A percentile compares a stretch with the other conserved stretches of the same genome.
Conservation (phyloP, 2,113 vertebrate species). For the rat (Rattus norvegicus) region GRCr8 NC_086025.1:132604501-132605000, state of each 20-base stretch:
- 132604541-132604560: not conserved
- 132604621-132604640: not conserved
- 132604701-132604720: not conserved
- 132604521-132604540: constrained; percentile 88
- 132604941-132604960: not conserved
- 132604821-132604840: not conserved
- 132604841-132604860: not conserved
- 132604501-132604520: constrained; percentile 85
- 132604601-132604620: not conserved
- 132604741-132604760: not conserved
- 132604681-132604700: not conserved
- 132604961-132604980: constrained; percentile 55
- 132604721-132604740: not conserved
- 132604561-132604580: not conserved
- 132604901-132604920: not conserved
- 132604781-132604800: not conserved
- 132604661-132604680: not conserved
- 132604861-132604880: not conserved
- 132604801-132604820: not conserved
- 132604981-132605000: constrained; percentile 71
- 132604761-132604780: not conserved
- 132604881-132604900: not conserved
- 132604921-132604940: not conserved
- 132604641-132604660: not conserved
- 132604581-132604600: not conserved